phyloP scores from a whole-genome alignment of 2,888 invertebrate species.

The Brachyptera putata region DNA sequence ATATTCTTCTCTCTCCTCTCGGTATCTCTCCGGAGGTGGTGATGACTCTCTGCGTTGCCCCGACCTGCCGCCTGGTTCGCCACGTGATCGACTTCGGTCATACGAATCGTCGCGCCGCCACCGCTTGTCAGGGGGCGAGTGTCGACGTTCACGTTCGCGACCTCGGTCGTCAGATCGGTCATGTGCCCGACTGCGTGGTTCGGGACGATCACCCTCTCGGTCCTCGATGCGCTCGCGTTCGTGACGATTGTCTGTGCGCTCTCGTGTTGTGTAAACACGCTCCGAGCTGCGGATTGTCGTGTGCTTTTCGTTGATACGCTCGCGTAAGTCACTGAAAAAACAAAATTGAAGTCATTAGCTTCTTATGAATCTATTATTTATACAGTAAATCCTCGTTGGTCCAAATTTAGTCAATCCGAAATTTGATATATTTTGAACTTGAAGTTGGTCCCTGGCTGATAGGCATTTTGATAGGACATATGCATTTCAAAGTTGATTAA shows the following conservation, averaged over 20 bases:
- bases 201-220: conserved; percentile 11
- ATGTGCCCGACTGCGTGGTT: too few species aligned
- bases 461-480: too few species aligned
- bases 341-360: neutral
- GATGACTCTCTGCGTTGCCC: neutral
- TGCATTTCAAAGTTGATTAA: too few species aligned
- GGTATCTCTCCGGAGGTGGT: conserved; percentile 1
- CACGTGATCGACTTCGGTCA: neutral
- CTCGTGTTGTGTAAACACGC: conserved; percentile 10
- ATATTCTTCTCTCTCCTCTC: conserved; percentile 17
- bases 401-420: too few species aligned
- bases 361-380: too few species aligned
- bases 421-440: too few species aligned
- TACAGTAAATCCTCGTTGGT: too few species aligned
- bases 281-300: conserved; percentile 29
- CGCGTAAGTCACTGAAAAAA: conserved; percentile 30
- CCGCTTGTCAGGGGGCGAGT: neutral
- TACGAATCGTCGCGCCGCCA: neutral
- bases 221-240: too few species aligned
- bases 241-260: conserved; percentile 16
- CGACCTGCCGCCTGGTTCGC: too few species aligned
- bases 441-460: too few species aligned
- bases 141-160: neutral
- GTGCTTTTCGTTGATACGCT: conserved; percentile 32
- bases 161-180: too few species aligned